phyloP scores from a whole-genome alignment of 2,113 vertebrate genomes.

The Tupaia tana region DNA sequence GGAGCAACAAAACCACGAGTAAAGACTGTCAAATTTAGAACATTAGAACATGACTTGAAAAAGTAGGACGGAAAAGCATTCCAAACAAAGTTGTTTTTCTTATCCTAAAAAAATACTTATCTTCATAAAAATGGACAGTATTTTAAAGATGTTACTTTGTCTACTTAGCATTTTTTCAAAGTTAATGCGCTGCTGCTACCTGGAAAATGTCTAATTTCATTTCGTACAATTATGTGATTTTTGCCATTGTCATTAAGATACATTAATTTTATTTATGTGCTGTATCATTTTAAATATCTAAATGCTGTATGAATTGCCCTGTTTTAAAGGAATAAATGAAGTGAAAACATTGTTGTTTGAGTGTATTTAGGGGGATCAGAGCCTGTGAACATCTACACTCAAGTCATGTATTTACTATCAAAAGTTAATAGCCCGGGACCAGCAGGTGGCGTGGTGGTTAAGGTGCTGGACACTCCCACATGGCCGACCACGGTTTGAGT shows the following conservation, averaged over 20 bases:
- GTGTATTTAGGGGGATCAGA: slow-evolving; percentile 51
- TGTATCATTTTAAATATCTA: slow-evolving; percentile 60
- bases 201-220: slow-evolving; percentile 53
- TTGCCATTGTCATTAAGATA: slow-evolving; percentile 71
- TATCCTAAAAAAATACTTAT: slow-evolving; percentile 18
- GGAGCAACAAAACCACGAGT: neutral
- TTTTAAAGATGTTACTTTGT: slow-evolving; percentile 58
- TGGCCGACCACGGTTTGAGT: too few relatives aligned
- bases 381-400: neutral
- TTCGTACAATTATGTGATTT: slow-evolving; percentile 43
- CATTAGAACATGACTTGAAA: slow-evolving; percentile 38
- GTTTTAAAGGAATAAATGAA: slow-evolving; percentile 79
- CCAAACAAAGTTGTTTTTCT: slow-evolving; percentile 34
- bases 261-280: slow-evolving; percentile 73
- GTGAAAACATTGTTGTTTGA: slow-evolving; percentile 66
- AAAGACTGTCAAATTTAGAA: neutral
- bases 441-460: too few relatives aligned
- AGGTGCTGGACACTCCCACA: too few relatives aligned
- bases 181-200: slow-evolving; percentile 63
- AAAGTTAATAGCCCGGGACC: neutral
- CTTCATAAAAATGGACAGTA: slow-evolving; percentile 41
- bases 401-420: neutral
- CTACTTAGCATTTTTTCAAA: slow-evolving; percentile 50
- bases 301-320: slow-evolving; percentile 73
- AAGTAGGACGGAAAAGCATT: neutral